phyloP scores from a whole-genome alignment of 2,113 vertebrate genomes.

The Melierax canorus region DNA sequence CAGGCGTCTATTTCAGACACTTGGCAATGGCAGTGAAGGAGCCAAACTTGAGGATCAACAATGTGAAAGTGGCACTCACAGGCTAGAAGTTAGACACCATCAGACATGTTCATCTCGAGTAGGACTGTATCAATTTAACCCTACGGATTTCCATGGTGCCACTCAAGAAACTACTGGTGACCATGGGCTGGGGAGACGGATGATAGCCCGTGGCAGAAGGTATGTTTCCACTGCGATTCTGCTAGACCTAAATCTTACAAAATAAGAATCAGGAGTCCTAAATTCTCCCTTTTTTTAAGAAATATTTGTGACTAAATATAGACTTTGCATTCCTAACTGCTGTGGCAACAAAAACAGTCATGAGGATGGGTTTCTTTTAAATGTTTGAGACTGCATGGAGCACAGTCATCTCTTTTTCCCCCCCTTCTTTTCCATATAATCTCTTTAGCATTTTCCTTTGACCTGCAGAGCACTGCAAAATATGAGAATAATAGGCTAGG shows the following conservation, averaged over 20 bases:
- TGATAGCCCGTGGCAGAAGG: fast-evolving
- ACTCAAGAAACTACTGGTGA: background rate
- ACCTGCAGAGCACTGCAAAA: background rate
- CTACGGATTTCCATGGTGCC: background rate
- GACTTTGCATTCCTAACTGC: background rate
- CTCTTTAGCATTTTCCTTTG: conserved; percentile 15
- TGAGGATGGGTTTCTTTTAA: background rate
- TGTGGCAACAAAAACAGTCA: background rate
- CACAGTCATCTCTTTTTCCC: background rate
- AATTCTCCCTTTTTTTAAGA: background rate
- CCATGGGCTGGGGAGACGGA: fast-evolving
- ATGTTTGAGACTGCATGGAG: background rate
- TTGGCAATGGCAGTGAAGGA: background rate
- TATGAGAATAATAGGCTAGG: background rate
- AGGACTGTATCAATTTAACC: background rate
- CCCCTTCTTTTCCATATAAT: background rate
- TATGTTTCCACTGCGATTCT: background rate
- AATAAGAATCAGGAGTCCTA: background rate
- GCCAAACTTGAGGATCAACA: background rate
- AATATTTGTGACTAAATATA: background rate
- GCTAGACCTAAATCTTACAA: background rate
- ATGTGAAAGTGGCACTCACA: background rate
- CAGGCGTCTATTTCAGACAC: background rate
- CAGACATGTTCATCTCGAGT: background rate
- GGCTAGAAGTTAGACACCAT: background rate